Evolutionary conservation across 2,113 vertebrate species (phyloP).

Genomic region (Nannobrachium achirus): DNA sequence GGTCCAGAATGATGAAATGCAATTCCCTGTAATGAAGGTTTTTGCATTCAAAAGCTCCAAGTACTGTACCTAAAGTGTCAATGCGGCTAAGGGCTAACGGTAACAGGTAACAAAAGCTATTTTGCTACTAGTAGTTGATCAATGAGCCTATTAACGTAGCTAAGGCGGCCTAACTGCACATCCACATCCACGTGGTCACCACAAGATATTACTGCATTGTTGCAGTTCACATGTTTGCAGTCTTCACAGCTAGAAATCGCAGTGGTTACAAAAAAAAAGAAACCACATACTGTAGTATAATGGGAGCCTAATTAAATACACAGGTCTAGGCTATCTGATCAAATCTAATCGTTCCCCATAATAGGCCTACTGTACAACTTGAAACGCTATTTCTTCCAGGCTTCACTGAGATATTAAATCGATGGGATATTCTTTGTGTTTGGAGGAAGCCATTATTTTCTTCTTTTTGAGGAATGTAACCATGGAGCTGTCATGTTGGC

Average conservation of each 20-base stretch:
- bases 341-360: not conserved
- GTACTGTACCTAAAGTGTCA: not conserved
- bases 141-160: too few relatives aligned
- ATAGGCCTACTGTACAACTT: not conserved
- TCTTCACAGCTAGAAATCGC: not conserved
- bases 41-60: not conserved
- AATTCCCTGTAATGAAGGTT: not conserved
- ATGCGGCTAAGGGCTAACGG: not conserved
- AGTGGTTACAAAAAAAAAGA: too few relatives aligned
- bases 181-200: too few relatives aligned
- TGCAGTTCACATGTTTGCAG: not conserved
- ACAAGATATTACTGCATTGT: not conserved
- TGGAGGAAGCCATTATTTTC: not conserved
- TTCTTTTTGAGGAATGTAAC: constrained; percentile 9
- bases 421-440: not conserved
- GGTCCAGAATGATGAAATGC: constrained; percentile 10
- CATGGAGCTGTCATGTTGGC: constrained; percentile 13
- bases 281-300: not conserved
- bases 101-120: too few relatives aligned
- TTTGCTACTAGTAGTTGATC: too few relatives aligned
- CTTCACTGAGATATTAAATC: not conserved
- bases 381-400: not conserved
- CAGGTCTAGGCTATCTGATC: not conserved
- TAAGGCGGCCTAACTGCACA: not conserved
- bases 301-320: not conserved